Evolutionary conservation across 2,797 vertebrate genomes (phyloP), one percentile per base, ranked within the genome.

Genomic region (Syncerus caffer): DNA sequence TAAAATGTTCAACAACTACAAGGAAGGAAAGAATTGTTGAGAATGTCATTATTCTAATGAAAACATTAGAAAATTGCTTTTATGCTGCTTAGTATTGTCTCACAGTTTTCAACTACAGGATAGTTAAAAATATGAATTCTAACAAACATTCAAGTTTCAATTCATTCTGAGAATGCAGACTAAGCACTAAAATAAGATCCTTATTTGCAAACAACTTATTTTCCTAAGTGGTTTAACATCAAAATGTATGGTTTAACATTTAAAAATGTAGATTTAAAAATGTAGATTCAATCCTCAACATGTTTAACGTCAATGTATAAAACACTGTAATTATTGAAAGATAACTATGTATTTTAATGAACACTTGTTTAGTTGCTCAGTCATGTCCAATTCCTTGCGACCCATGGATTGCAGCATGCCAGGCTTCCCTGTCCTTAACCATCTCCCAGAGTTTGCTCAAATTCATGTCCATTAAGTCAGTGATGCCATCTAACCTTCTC

Each of bases 171-270:
- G 4, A 71, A 57, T 86, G 17, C 31, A 82, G 78, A 58, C 13
- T 51, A 11, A 92, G 11, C 38, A 62, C 34, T 57, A 38, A 93
- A 95, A 85, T 21, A 45, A 38, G 50, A 50, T 31, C 14, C 7
- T 93, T 80, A 58, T 80, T 95, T 95, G 87, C 31, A 90, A 95
- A 42, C 7, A 71, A 76, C 34, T 83, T 47, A 62, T 86, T 96
- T 82, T 8, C 50, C 34, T 53, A 62, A 83, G 11, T 38, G 34
- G 3, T 67, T 67, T 76, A 58, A 55, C 60, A 62, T 62, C 29
- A 62, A 62, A 62, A 27, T 62, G 29, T 31, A 62, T 7, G 29
- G 13, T 4, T 62, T 62, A 62, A 31, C 29, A 62, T 62, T 16
- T 83, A 67, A 67, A 97, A 94, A 51, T 50, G 16, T 19, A n/a